Base-by-base conservation (phyloP, 2,113 vertebrate species). In the Numida meleagris region DNA sequence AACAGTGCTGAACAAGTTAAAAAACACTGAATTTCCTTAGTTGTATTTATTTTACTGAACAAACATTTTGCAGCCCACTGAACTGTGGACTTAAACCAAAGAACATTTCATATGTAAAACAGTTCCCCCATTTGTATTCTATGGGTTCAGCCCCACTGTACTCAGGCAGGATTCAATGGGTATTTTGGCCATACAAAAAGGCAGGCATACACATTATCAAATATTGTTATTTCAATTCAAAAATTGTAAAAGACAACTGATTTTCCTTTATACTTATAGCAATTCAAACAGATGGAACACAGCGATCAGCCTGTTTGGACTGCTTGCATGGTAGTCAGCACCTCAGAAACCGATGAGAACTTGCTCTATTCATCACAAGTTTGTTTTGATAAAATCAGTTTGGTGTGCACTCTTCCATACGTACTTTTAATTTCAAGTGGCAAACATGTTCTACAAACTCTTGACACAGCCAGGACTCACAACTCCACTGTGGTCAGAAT, bases 151-250 rank as follows among this genome's bases (percentile, higher is more conserved):
- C 24, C 31, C 29, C n/a, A 31, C 15, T 40, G 45, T 29, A 43
- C n/a, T 66, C 0, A 0, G 20, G 31, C 29, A 89, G 29, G 16
- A 57, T 14, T 84, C 72, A 29, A n/a, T 0, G 3, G 12, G 29
- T 50, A 34, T 43, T 77, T 21, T 71, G 33, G 40, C 13, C 15
- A n/a, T 62, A 17, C 1, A 73, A 50, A 45, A 83, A 51, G 20
- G 78, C 0, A 61, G 15, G 16, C n/a, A 82, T 36, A 45, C 66
- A 57, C 11, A 2, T 21, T 55, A 55, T 17, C 36, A 68, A 59
- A 85, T 38, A 50, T 15, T 63, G 8, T 0, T 14, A 33, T 58
- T 93, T 86, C 61, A 61, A 16, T 16, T 80, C n/a, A 79, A 53
- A 86, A 90, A 10, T 6, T 48, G 13, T 36, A 76, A 58, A 85